Conservation (phyloP, 2,888 invertebrate species). For the Acleris literana region DNA sequence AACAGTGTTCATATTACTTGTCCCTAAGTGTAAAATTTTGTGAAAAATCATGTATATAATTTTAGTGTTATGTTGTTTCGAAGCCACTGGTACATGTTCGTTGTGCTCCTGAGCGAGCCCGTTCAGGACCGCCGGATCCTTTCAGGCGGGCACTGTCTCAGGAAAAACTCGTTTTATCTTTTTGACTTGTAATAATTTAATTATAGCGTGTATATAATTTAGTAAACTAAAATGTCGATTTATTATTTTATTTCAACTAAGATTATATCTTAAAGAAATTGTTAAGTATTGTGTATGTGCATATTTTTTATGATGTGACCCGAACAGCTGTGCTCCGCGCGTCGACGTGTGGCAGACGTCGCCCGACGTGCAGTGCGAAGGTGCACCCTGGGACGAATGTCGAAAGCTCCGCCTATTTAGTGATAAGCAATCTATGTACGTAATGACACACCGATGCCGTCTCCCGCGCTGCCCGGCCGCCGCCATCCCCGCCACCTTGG, state of each 20-base stretch:
- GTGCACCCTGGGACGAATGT: conserved; percentile 65
- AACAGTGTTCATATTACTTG: conserved; percentile 28
- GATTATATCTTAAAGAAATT: background rate
- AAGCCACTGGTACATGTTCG: conserved; percentile 27
- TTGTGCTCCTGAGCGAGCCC: background rate
- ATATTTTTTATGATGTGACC: conserved; percentile 1
- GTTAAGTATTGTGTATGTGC: conserved; percentile 9
- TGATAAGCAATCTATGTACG: conserved; percentile 53
- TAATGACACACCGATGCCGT: conserved; percentile 38
- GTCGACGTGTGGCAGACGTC: conserved; percentile 18
- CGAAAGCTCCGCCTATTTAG: conserved; percentile 76
- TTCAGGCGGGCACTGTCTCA: background rate
- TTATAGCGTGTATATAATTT: background rate
- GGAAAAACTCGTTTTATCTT: background rate
- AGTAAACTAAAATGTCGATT: background rate
- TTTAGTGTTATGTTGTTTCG: conserved; percentile 10
- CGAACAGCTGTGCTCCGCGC: conserved; percentile 11
- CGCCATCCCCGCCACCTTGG: background rate
- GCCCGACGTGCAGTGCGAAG: conserved; percentile 5
- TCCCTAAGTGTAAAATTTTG: conserved; percentile 12
- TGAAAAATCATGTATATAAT: conserved; percentile 24
- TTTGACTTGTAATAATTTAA: background rate
- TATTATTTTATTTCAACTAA: background rate
- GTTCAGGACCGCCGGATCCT: no score
- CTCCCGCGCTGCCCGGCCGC: background rate